These are phyloP conservation scores for Sarotherodon lohbergeri DNA, from an alignment of 2,113 vertebrate species.

Conservation along the genomic window DNA sequence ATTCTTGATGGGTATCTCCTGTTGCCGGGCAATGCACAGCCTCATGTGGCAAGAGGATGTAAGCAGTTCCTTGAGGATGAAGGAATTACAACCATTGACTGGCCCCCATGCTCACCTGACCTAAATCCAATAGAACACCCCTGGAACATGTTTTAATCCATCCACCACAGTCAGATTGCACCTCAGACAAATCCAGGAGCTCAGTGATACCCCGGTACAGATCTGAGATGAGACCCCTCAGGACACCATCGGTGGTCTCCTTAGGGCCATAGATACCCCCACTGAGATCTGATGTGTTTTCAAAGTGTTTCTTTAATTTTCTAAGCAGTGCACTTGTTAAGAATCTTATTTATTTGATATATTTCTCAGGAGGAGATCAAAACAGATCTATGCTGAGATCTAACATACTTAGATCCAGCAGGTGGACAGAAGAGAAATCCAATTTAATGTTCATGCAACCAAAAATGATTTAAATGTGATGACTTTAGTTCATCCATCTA, in stretches of 20 bases:
- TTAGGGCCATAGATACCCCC: not conserved
- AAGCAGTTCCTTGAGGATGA: not conserved
- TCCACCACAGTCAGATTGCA: not conserved
- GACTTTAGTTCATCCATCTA: not conserved
- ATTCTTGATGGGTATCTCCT: not conserved
- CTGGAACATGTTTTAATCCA: not conserved
- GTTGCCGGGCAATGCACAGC: not conserved
- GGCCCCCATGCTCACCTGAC: not conserved
- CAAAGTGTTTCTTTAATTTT: not conserved
- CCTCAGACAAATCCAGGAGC: not conserved
- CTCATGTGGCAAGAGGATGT: not conserved
- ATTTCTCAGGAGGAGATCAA: not conserved
- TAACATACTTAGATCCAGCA: not conserved
- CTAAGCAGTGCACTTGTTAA: not conserved
- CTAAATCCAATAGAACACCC: not conserved
- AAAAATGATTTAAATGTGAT: not conserved
- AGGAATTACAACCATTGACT: not conserved
- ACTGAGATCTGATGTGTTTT: not conserved
- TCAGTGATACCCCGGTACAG: not conserved
- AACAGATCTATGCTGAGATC: not conserved
- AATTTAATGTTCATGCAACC: not conserved
- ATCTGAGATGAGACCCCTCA: not conserved
- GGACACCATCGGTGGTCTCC: not conserved
- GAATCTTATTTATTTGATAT: not conserved
- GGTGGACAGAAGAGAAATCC: not conserved